Base-by-base conservation (phyloP, 2,888 invertebrate genomes). In the Caenorhabditis zanzibari region DNA sequence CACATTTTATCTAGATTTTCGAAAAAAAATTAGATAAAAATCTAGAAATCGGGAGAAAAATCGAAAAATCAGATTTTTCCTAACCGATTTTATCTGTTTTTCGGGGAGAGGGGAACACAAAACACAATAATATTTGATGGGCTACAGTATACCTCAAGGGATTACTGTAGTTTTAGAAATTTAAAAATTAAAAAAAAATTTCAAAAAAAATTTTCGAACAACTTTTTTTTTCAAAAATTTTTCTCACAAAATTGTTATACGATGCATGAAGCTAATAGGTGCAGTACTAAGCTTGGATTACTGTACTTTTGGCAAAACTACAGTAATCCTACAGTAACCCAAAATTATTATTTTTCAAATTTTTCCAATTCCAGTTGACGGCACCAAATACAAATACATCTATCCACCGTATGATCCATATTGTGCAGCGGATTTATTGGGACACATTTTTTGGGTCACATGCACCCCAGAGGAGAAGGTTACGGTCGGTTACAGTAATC, bases 401-500 rank as follows among this genome's bases (percentile, higher is more conserved):
- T 81, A 81, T 22, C 66, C 81, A 14, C 41, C 47, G 1, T 85
- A 74, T 24, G 81, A 83, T 58, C 85, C 85, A 2, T 81, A 49
- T 22, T 85, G 85, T 38, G 28, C 85, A 14, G 82, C 76, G 0
- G 81, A 82, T 19, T 69, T 85, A 12, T 49, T 58, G 1, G 82
- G 82, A 10, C 81, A 64, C 19, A 63, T 85, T 4, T 82, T 85
- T 22, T 85, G 85, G 85, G 73, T 83, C 2, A 83, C 85, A 0
- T 85, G 85, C 38, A 72, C 73, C 0, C 85, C 85, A 4, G 77
- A 82, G 7, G 47, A 41, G 2, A 82, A 73, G 77, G 28, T 85
- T 56, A 63, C 52, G 66, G 84, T 77, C 32, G 28, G 54, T 59
- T n/a, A 22, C 19, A 32, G 32, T 32, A 32, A 32, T 32, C 7